These are phyloP conservation scores for Chlorodrepanis virens DNA, from an alignment of 2,113 vertebrate species.

Conservation along the genomic window DNA sequence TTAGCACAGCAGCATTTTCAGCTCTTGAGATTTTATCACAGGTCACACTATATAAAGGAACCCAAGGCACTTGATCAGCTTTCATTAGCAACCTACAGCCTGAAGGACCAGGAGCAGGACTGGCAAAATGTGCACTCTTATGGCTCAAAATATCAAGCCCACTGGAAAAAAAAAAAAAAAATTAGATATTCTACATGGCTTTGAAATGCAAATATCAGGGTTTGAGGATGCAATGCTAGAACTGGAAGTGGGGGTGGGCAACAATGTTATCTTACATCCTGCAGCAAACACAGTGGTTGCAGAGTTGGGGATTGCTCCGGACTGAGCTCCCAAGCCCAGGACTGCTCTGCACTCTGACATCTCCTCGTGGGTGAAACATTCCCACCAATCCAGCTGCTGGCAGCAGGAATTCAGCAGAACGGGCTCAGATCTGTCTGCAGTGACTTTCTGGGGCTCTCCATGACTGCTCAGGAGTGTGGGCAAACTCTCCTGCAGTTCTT, in stretches of 20 bases:
- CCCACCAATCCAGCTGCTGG: neutral
- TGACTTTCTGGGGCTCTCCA: neutral
- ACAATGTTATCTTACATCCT: neutral
- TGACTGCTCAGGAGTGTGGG: neutral
- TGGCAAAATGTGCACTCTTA: neutral
- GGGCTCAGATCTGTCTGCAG: rapidly evolving
- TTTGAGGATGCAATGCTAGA: neutral
- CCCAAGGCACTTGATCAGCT: neutral
- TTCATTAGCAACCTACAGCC: neutral
- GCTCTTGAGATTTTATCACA: neutral
- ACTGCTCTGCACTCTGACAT: neutral
- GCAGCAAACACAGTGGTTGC: neutral
- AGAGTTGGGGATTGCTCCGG: neutral
- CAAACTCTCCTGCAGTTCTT: neutral
- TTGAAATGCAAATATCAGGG: neutral
- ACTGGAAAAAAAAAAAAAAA: neutral
- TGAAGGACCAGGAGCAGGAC: neutral
- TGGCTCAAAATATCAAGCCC: neutral
- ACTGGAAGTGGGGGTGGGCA: neutral
- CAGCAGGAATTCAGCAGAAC: neutral
- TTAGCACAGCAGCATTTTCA: neutral
- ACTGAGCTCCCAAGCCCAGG: neutral
- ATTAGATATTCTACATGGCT: neutral
- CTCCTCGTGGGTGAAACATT: neutral
- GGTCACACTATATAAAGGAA: neutral